Conservation (phyloP, 2,113 vertebrate species). For the Alces alces region DNA sequence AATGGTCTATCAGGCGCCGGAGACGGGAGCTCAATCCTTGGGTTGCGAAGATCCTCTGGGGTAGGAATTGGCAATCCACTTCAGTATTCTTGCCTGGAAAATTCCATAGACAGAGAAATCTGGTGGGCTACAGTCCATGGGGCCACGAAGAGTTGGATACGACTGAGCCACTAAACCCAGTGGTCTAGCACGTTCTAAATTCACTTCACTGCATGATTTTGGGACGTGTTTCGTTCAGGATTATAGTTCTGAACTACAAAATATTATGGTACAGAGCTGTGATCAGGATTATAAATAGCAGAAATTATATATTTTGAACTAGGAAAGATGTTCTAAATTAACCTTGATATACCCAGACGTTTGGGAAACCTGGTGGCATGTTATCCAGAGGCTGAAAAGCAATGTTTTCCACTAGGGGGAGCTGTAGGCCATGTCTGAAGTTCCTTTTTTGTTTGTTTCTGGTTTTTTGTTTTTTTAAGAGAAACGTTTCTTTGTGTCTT, state of each 20-base stretch:
- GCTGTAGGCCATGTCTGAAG: constrained; percentile 5
- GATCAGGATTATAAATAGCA: constrained; percentile 2
- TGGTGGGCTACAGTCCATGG: background rate
- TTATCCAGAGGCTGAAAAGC: background rate
- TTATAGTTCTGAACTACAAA: background rate
- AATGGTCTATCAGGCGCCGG: background rate
- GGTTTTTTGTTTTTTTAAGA: background rate
- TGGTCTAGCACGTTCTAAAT: background rate
- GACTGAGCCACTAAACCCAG: background rate
- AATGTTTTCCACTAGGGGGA: constrained; percentile 49
- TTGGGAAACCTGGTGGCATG: no score
- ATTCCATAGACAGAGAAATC: background rate
- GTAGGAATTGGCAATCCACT: background rate
- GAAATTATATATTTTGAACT: background rate
- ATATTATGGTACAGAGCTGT: background rate
- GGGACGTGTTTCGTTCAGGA: background rate
- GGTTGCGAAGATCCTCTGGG: background rate
- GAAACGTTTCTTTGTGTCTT: constrained; percentile 31
- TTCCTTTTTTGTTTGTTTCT: background rate
- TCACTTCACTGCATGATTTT: background rate
- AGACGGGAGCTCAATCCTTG: background rate
- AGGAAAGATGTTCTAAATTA: constrained; percentile 24
- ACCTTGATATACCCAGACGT: background rate
- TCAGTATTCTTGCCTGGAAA: background rate
- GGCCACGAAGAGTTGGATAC: background rate